Evolutionary conservation across 2,797 vertebrate species (phyloP).

Genomic region (Tangara arthus): DNA sequence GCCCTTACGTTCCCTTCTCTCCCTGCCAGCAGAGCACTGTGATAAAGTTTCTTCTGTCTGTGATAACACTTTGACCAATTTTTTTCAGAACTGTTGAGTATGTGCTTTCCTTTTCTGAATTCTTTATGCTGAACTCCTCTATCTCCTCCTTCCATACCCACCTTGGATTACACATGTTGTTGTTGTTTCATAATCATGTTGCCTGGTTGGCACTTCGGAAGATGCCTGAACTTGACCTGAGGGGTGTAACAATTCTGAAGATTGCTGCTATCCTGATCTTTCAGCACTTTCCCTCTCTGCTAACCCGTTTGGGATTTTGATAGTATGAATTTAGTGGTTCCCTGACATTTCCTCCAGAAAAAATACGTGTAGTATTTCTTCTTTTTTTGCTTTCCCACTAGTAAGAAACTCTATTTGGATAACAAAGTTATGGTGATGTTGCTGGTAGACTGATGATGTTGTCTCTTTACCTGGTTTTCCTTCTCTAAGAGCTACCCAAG

Average conservation of each 20-base stretch:
- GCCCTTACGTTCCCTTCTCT: neutral
- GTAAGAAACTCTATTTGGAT: neutral
- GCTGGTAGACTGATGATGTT: slow-evolving; percentile 2
- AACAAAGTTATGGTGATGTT: neutral
- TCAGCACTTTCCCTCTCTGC: neutral
- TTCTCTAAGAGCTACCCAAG: neutral
- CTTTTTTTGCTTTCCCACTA: neutral
- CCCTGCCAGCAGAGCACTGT: neutral
- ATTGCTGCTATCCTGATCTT: neutral
- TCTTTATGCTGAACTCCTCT: neutral
- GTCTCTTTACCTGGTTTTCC: slow-evolving; percentile 2
- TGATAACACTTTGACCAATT: neutral
- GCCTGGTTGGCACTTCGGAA: neutral
- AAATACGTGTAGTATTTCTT: neutral
- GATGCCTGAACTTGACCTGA: neutral
- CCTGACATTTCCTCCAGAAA: neutral
- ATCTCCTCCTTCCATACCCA: neutral
- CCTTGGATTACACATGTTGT: neutral
- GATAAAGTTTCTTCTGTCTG: neutral
- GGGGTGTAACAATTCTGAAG: neutral
- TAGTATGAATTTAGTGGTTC: neutral
- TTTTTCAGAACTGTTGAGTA: neutral
- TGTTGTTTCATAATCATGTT: neutral
- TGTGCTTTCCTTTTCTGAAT: neutral
- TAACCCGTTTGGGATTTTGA: neutral